Evolutionary conservation across 2,113 vertebrate species (phyloP), one percentile per base, ranked within the genome.

Genomic region (Corythoichthys intestinalis): DNA sequence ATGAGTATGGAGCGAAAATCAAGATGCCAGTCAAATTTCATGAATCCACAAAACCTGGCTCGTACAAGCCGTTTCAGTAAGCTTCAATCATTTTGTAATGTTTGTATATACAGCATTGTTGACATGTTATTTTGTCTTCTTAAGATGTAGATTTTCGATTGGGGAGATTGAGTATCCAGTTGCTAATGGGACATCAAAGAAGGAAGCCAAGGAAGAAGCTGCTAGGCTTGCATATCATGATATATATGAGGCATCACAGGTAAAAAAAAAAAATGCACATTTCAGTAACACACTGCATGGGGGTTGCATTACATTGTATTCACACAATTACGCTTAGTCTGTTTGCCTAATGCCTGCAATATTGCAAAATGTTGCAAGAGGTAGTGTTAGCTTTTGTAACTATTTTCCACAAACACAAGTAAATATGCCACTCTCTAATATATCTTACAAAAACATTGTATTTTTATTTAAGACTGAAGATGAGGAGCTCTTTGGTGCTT

Each of bases 151-250:
- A 9, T 90, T 82, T 71, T 17, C 78, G 15, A 73, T 85, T 56
- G 87, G 49, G 46, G 56, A 71, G 17, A 79, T 63, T 66, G 73
- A 83, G 41, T 90, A 82, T 64, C 87, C 87, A 12, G 58, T 70
- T 56, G 83, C 69, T 12, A 72, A 2, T 60, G 87, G 80, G 2
- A 89, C 70, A 66, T 82, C 61, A 20, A 92, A 79, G 72, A 90
- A 69, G 62, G 88, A 92, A 34, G 86, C 88, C 1, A 90, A 89
- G 69, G 83, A 90, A 59, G 81, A 87, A 44, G 92, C 89, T 50
- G 90, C 90, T 4, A 75, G 46, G 50, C 49, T 76, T 34, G 91
- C 81, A 28, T 77, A 87, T 73, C 3, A 76, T 17, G 69, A 20
- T 2, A 63, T 63, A 61, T n/a, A 10, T 46, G 10, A 63, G 8